Evolutionary conservation across 2,888 invertebrate species (phyloP), one percentile per base, ranked within the genome.

Genomic region (Theretra japonica): DNA sequence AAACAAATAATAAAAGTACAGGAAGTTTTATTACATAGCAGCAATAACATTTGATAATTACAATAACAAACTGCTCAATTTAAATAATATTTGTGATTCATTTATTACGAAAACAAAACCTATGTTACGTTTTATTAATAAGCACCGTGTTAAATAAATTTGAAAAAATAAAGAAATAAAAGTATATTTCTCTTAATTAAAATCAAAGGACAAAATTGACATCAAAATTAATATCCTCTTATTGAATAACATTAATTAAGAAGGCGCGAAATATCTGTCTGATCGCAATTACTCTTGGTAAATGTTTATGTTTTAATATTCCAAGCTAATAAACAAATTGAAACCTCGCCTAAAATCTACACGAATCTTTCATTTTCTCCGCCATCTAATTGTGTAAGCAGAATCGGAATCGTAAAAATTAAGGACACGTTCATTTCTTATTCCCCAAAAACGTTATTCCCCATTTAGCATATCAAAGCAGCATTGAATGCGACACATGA

Each of bases 251-350:
- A 17, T 58, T 5, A 23, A 58, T 58, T 25, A 58, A 28, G 11
- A 62, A 62, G 62, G 11, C 33, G 33, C 4, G 11, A 41, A 62
- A 62, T n/a, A 41, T 21, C 21, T n/a, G 21, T 41, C n/a, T 23
- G 33, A 62, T 15, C 8, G 33, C 41, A 62, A 41, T 62, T 62
- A 41, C 21, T n/a, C 4, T 21, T 19, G 11, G 33, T 7, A n/a
- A 62, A 62, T 62, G 21, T 41, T 41, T 33, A 62, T 62, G 41
- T 41, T 7, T 21, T 7, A 62, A 62, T 62, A 33, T 33, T 33
- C 62, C 62, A 62, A 30, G 30, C 7, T 30, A 62, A 62, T 62
- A 62, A 33, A 33, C 33, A 58, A 58, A 58, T 33, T 62, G 30
- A 33, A 62, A 62, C 11, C n/a, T 30, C 62, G 19, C 62, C n/a